Evolutionary conservation across 1,140 invertebrate genomes (phyloP), one percentile per base, ranked within the genome.

Genomic region (Drosophila nigromelanica): DNA sequence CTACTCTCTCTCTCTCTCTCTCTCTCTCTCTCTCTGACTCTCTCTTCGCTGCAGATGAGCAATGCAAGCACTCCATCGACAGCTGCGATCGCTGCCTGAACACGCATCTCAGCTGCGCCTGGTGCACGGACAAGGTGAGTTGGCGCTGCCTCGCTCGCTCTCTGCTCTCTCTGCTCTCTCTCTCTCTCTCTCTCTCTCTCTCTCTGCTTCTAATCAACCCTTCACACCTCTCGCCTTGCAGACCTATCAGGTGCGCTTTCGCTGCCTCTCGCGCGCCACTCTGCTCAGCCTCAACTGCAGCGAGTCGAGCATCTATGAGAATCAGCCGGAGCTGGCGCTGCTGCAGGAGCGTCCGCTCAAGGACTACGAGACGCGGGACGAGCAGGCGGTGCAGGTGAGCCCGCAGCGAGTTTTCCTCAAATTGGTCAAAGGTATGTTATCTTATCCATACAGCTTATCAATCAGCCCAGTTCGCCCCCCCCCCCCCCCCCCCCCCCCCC

Each of bases 381-480:
- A 86, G 52, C 91, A 93, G 59, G 94, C 94, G 7, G 92, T 95
- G 27, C 95, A 95, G 78, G 91, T 95, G 45, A 92, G 91, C 66
- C 95, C 95, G 5, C 95, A 95, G 73, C 77, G 91, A 50, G 91
- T 94, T 1, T 91, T 87, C 48, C 79, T 95, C 3, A 94, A 92
- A 71, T 87, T 95, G 24, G 91, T 94, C 70, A 92, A 92, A 72
- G 80, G 90, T 75, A 74, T 58, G 75, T 70, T 60, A 76, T 77
- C 75, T 77, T 64, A 74, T 70, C 64, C 30, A 15, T 2, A n/a
- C 7, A 7, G 55, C 14, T 66, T 55, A 70, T 62, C 50, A 24
- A 55, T 3, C 15, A 8, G 14, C 11, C 12, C 7, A 14, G 5
- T 15, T 12, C 35, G 0, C n/a, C 0, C 33, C n/a, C n/a, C n/a